Conservation (phyloP, 1,140 invertebrate species). For the Brevipalpus yothersi region DNA sequence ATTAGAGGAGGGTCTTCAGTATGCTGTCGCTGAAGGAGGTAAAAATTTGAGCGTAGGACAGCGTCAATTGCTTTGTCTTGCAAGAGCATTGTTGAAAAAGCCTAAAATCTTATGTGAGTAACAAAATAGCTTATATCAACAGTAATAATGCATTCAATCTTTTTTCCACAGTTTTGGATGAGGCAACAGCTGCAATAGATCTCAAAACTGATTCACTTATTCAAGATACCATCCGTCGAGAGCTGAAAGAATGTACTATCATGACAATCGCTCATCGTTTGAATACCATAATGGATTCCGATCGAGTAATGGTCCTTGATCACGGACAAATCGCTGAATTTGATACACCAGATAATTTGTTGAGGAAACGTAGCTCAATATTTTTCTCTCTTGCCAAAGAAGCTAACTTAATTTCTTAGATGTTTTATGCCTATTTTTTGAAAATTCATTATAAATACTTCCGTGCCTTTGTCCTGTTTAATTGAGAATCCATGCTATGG, state of each 20-base stretch:
- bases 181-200: conserved; percentile 18
- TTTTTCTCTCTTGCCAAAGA: not conserved
- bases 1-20: conserved; percentile 6
- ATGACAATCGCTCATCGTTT: conserved; percentile 30
- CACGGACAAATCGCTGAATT: not conserved
- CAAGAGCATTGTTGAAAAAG: conserved; percentile 48
- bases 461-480: no score
- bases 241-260: conserved; percentile 36
- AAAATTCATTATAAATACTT: no score
- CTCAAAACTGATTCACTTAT: conserved; percentile 14
- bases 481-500: no score
- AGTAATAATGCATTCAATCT: not conserved
- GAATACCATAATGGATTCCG: not conserved
- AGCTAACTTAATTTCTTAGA: not conserved
- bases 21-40: conserved; percentile 7
- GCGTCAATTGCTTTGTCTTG: conserved; percentile 60
- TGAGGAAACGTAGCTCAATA: not conserved
- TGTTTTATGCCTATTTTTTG: no score
- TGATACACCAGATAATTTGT: not conserved
- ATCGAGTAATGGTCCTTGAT: conserved; percentile 3
- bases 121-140: not conserved
- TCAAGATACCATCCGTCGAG: conserved; percentile 10
- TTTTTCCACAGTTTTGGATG: not conserved
- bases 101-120: not conserved
- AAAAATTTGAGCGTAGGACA: conserved; percentile 19